Evolutionary conservation across 2,888 invertebrate species (phyloP).

Genomic region (Eupithecia inturbata): DNA sequence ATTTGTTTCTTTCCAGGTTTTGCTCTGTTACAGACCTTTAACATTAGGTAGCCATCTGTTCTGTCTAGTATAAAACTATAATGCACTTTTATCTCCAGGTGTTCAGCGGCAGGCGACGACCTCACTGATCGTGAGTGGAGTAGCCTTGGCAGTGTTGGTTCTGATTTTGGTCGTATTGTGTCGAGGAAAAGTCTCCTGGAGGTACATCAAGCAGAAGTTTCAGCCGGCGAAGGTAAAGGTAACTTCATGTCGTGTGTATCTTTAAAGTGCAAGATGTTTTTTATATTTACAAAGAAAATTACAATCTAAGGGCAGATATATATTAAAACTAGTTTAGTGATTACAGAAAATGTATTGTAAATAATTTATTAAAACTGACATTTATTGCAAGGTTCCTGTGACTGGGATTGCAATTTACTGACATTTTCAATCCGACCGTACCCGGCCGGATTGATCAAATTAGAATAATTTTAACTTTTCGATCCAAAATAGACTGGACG

Average conservation of each 20-base stretch:
- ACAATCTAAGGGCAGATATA: too few species aligned
- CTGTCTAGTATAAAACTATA: background rate
- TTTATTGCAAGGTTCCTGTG: too few species aligned
- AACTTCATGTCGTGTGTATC: background rate
- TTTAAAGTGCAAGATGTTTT: too few species aligned
- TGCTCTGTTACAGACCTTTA: background rate
- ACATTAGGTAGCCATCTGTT: background rate
- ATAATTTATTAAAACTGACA: too few species aligned
- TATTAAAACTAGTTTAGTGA: too few species aligned
- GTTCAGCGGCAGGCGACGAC: constrained; percentile 74
- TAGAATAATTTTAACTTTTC: too few species aligned
- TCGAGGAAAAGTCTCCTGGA: constrained; percentile 70
- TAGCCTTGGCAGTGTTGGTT: constrained; percentile 69
- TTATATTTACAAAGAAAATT: too few species aligned
- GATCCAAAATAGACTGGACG: too few species aligned
- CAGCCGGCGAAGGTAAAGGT: constrained; percentile 72
- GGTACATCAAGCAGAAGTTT: constrained; percentile 74
- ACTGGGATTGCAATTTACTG: too few species aligned
- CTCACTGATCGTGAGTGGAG: constrained; percentile 72
- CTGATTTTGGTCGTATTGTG: constrained; percentile 68
- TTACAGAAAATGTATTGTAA: too few species aligned
- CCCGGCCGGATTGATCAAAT: too few species aligned
- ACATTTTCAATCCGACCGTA: too few species aligned
- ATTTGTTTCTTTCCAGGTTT: background rate
- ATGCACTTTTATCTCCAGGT: constrained; percentile 54